Evolutionary conservation across 2,113 vertebrate genomes (phyloP), one percentile per base, ranked within the genome.

Genomic region (Triplophysa siluroides): DNA sequence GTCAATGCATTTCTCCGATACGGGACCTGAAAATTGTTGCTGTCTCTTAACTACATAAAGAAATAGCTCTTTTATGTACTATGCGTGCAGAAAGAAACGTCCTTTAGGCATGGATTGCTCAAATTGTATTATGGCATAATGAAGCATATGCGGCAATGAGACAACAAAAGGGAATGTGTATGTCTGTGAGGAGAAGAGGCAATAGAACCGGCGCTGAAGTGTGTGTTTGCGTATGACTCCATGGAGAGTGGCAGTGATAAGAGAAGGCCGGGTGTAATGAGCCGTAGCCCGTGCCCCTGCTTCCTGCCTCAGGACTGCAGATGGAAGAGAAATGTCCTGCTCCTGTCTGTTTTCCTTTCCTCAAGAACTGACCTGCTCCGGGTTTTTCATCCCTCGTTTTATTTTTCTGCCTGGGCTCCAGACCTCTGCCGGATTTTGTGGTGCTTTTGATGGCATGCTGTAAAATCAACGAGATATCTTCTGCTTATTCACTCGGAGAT

Each of bases 241-340:
- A 65, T 86, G 66, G 69, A 61, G 73, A 79, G 76, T 76, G 68
- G 70, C 79, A 81, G 70, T 81, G 63, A 54, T 81, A 74, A 74
- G 63, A 74, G 71, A 81, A 60, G 45, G 64, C 76, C 41, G 41
- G 56, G 81, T 79, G 76, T 79, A 78, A 83, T 75, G 79, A 80
- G 62, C 62, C 50, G 23, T 80, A 73, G 61, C 67, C 58, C 29
- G 23, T 71, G 68, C 62, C 47, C 61, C 43, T 66, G 68, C 45
- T 54, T 64, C 18, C 81, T 61, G 68, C 80, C 85, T 83, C 83
- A 84, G 79, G 24, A 5, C 75, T 83, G 71, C 85, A 86, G 86
- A 73, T 83, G 84, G 81, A 80, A 85, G 84, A 80, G 38, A 23
- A 33, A 56, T 61, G 24, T 52, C 71, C 62, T 81, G 71, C 52